Evolutionary conservation across 2,888 invertebrate species (phyloP), one percentile per base, ranked within the genome.

Genomic region (Sarcophaga carnaria): DNA sequence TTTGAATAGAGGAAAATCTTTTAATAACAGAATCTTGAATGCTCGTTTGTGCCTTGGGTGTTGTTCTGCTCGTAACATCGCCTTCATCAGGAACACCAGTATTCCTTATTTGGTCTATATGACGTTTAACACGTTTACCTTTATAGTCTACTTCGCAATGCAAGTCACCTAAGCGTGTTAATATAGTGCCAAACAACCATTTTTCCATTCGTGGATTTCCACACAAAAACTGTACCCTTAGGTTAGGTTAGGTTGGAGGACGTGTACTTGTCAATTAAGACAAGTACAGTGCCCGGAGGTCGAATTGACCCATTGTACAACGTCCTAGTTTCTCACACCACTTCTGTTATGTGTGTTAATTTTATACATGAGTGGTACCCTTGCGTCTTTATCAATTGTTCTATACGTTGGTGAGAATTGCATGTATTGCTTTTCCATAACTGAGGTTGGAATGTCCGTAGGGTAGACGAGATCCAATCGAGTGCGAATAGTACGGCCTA

Each of bases 391-490:
- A 27, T 27, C 27, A 27, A 27, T 27, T 4, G 27, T 27, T 4
- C 27, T 27, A 27, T 27, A 27, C 27, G 27, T 27, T 27, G 27
- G 27, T 27, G 27, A 27, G 27, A 27, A 27, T 27, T 27, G 27
- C 27, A 27, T 27, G 25, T 25, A 25, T 25, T 25, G 27, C 27
- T 27, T 27, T 27, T 27, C 27, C 27, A 59, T 59, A 59, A 72
- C 71, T 60, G 54, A 62, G 2, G 11, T 76, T 22, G 54, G 45
- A 12, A 78, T 59, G 12, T 76, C 59, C 2, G 70, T 71, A 17
- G 83, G 85, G 17, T 81, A 20, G 0, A 86, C 80, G 12, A 88
- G 81, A 67, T 82, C 69, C 17, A 86, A 54, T 45, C 79, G 63
- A 2, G 86, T 85, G 1, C 83, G 78, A 12, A 87, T 45, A 8